Conservation (phyloP, 2,888 invertebrate species). For the Cheilosia scutellata region DNA sequence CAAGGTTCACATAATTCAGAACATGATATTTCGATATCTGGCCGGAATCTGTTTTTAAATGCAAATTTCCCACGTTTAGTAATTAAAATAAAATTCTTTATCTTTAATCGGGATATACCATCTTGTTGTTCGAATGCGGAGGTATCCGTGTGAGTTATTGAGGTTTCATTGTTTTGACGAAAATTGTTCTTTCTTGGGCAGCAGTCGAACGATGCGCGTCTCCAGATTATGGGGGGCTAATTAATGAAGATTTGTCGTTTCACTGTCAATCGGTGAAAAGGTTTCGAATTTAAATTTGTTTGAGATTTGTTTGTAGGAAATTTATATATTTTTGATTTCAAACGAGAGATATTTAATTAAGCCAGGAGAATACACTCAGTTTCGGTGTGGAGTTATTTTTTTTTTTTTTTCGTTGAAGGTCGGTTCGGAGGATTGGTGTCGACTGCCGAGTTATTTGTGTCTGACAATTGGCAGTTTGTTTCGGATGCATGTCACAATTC, state of each 20-base stretch:
- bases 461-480: conserved; percentile 37
- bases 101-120: conserved; percentile 47
- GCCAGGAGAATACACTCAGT: not conserved
- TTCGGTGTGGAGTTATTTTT: not conserved
- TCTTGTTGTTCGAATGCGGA: conserved; percentile 23
- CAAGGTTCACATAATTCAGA: conserved; percentile 68
- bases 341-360: conserved; percentile 44
- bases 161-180: conserved; percentile 66
- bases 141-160: conserved; percentile 64
- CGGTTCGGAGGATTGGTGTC: not conserved
- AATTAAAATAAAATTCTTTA: conserved; percentile 69
- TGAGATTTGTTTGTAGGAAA: conserved; percentile 30
- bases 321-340: conserved; percentile 32
- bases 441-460: conserved; percentile 18
- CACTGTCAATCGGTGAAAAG: conserved; percentile 50
- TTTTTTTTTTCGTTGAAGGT: conserved; percentile 16
- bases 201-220: conserved; percentile 3
- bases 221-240: conserved; percentile 37
- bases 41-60: conserved; percentile 70
- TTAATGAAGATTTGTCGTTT: conserved; percentile 68
- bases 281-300: conserved; percentile 49
- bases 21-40: conserved; percentile 65
- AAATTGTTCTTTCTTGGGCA: conserved; percentile 15
- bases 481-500: conserved; percentile 1
- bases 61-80: conserved; percentile 74